Evolutionary conservation across 2,113 vertebrate species (phyloP), one percentile per base, ranked within the genome.

Genomic region (Pseudopipra pipra): DNA sequence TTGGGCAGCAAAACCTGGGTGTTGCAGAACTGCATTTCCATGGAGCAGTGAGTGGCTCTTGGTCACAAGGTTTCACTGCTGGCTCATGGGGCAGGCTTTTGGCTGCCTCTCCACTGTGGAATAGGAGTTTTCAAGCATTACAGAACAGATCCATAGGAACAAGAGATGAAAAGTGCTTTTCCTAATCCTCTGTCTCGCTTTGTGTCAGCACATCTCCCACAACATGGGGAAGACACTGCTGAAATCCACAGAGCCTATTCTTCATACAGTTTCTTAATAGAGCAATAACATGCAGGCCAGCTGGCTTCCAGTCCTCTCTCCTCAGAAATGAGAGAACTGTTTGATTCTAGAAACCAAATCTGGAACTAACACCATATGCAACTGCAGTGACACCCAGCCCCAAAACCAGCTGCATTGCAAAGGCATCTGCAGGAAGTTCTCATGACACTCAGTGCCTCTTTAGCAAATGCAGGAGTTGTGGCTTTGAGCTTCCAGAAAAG

Each of bases 401-500:
- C 4, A 10, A 44, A 70, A 47, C 24, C 14, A 24, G 43, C 62
- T 76, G 71, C 14, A 8, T 2, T 56, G 56, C 37, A 84, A 83
- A 87, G 63, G 31, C 8, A 39, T 4, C 62, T 51, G 39, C 59
- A 78, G 35, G 27, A 51, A 85, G 17, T 3, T 80, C 87, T 89
- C 70, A 2, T 6, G 16, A 51, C 81, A 56, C 35, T 71, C 89
- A 56, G 66, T 14, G 2, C 52, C 56, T 79, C 78, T 65, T 62
- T 6, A 68, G 55, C 10, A 70, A 79, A 74, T 0, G 14, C 49
- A 68, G 43, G 12, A 81, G n/a, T 47, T 0, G 0, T 30, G 39
- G 31, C 71, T 85, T 47, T 85, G 44, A 87, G 85, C 56, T 63
- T 92, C 87, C 70, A 78, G 47, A 59, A 52, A 56, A 87, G 30